Conservation (phyloP, 1,140 invertebrate species). For the Myzus persicae region DNA sequence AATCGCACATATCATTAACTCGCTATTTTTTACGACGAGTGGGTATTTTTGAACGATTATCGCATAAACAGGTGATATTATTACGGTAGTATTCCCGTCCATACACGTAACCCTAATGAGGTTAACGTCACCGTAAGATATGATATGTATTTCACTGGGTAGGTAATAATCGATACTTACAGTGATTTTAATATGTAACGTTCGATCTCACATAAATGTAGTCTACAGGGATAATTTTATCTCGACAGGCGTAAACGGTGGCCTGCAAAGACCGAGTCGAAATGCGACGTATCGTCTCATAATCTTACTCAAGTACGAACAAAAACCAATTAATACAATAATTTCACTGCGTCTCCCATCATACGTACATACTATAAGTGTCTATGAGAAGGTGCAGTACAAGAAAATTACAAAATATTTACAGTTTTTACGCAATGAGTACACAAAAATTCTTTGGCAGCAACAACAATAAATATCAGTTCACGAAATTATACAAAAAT, state of each 20-base stretch:
- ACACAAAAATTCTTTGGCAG: too few relatives aligned
- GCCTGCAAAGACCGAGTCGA: neutral
- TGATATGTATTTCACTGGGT: neutral
- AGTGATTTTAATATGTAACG: neutral
- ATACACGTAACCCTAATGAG: neutral
- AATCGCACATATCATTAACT: neutral
- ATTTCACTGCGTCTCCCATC: neutral
- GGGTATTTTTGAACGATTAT: too few relatives aligned
- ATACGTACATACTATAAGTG: neutral
- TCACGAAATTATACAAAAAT: too few relatives aligned
- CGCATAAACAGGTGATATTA: too few relatives aligned
- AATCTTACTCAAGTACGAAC: neutral
- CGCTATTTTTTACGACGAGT: too few relatives aligned
- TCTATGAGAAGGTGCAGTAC: too few relatives aligned
- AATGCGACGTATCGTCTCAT: neutral
- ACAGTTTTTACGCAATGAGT: neutral
- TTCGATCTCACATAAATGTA: neutral
- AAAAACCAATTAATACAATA: neutral
- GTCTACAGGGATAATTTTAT: neutral
- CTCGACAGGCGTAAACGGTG: neutral
- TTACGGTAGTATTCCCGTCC: too few relatives aligned
- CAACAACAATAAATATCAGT: too few relatives aligned
- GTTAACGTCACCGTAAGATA: neutral
- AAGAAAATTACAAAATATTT: neutral
- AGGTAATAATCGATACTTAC: neutral